Conservation (phyloP, 2,113 vertebrate genomes). For the Crocuta crocuta region DNA sequence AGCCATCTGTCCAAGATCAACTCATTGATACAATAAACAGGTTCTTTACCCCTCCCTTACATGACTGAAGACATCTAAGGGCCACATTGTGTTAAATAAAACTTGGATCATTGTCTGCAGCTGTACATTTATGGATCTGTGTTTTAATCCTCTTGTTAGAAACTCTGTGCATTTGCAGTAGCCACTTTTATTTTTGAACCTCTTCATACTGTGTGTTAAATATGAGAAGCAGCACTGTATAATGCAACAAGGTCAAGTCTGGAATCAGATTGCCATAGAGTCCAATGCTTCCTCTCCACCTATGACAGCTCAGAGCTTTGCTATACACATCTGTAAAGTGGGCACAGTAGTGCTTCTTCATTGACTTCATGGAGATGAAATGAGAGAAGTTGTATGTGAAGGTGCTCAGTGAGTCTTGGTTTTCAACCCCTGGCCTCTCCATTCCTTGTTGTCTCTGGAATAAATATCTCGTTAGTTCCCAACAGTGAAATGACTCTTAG, state of each 20-base stretch:
- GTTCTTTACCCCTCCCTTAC: background rate
- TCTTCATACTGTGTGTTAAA: background rate
- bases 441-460: constrained; percentile 2
- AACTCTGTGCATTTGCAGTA: background rate
- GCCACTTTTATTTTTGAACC: background rate
- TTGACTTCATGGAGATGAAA: background rate
- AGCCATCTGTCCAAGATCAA: background rate
- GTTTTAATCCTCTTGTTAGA: background rate
- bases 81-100: background rate
- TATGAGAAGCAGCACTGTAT: background rate
- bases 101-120: background rate
- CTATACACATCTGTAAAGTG: background rate
- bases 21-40: background rate
- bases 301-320: background rate
- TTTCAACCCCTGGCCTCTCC: background rate
- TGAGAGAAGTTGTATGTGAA: background rate
- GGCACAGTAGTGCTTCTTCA: background rate
- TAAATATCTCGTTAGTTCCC: background rate
- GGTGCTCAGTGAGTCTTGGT: background rate
- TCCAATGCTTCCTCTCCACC: background rate
- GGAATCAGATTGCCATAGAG: background rate
- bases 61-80: background rate
- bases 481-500: background rate
- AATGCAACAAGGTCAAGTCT: background rate
- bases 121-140: background rate